Percentiles rank a stretch among this genome's conserved stretches.
Evolutionary conservation across 1,140 invertebrate species (phyloP).

Genomic region (Tetraneura akinire): DNA sequence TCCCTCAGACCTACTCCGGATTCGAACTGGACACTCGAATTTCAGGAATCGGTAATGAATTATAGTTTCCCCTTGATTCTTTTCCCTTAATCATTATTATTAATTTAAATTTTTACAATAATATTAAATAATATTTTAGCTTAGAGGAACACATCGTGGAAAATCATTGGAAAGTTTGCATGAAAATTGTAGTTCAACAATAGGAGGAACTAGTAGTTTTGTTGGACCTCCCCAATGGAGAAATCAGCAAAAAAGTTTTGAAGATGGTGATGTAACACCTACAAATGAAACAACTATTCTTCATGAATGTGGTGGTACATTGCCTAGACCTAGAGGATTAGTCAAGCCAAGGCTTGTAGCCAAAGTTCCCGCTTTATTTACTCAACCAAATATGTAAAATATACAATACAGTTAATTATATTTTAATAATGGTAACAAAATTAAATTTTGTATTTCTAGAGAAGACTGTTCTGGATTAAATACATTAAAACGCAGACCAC

Average conservation of each 20-base stretch:
- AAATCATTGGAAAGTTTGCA: conserved; percentile 84
- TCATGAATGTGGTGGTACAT: conserved; percentile 76
- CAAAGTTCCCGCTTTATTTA: conserved; percentile 70
- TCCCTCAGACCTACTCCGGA: conserved; percentile 49
- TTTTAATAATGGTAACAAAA: neutral
- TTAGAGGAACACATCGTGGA: conserved; percentile 61
- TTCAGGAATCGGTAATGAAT: conserved; percentile 48
- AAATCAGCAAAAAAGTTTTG: conserved; percentile 66
- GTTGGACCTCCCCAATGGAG: conserved; percentile 65
- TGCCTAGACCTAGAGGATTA: conserved; percentile 78
- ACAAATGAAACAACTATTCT: conserved; percentile 72
- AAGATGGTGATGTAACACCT: conserved; percentile 85
- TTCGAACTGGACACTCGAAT: conserved; percentile 50
- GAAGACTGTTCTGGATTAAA: conserved; percentile 39
- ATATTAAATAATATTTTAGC: neutral
- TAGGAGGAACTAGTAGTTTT: conserved; percentile 56
- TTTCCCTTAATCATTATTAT: conserved; percentile 3
- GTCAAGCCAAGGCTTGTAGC: conserved; percentile 82
- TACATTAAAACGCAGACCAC: conserved; percentile 61
- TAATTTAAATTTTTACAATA: neutral
- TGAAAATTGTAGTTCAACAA: conserved; percentile 58
- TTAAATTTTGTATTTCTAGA: conserved; percentile 15
- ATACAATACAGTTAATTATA: conserved; percentile 23
- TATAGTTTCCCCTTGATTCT: conserved; percentile 16
- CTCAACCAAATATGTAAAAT: conserved; percentile 55